These are phyloP conservation scores for Picathartes gymnocephalus DNA, from an alignment of 2,113 vertebrate genomes.

Conservation along the genomic window DNA sequence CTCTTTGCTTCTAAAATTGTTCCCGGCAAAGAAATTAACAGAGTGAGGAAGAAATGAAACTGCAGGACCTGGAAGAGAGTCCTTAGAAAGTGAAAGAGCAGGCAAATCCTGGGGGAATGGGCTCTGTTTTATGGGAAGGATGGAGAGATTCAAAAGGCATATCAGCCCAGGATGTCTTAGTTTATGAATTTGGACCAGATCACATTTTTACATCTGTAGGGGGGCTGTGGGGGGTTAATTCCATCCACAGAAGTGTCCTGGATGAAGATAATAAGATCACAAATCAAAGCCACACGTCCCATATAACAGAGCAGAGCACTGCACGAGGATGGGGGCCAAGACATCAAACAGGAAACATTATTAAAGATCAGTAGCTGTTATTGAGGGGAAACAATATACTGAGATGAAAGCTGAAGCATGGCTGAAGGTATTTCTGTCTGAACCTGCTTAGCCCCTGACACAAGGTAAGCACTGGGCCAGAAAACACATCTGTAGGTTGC, in stretches of 20 bases:
- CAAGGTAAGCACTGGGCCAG: not conserved
- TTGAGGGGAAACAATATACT: not conserved
- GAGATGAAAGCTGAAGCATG: not conserved
- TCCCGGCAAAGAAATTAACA: not conserved
- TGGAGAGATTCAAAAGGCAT: not conserved
- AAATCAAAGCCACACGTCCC: conserved; percentile 35
- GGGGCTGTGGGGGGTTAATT: not conserved
- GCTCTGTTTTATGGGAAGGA: not conserved
- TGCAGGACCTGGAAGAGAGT: not conserved
- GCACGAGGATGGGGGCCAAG: not conserved
- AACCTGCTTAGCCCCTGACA: not conserved
- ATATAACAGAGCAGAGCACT: not conserved
- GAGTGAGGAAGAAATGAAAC: not conserved
- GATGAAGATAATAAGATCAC: conserved; percentile 6
- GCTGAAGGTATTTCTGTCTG: not conserved
- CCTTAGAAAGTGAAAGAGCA: not conserved
- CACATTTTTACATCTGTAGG: not conserved
- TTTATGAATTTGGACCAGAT: not conserved
- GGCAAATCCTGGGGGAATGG: not conserved
- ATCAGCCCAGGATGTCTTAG: not conserved
- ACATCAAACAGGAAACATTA: not conserved
- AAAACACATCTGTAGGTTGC: not conserved
- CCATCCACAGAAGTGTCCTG: not conserved
- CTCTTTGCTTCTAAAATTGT: not conserved
- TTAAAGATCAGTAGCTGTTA: conserved; percentile 13